Evolutionary conservation across 2,113 vertebrate species (phyloP).

Genomic region (Ranitomeya variabilis): DNA sequence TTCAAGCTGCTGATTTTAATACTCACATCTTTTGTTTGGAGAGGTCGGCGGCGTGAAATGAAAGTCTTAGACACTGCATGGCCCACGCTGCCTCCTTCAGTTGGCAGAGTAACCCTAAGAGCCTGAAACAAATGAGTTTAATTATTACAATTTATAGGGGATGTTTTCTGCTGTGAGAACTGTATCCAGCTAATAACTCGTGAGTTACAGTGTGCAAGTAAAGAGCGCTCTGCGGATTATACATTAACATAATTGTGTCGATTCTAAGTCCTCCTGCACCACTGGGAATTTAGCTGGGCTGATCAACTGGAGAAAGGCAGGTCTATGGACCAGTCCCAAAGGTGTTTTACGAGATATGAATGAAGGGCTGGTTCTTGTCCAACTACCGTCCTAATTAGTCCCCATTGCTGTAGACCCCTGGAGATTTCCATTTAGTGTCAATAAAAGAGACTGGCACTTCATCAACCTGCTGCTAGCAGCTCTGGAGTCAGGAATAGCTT

Average conservation of each 20-base stretch:
- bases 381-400: not conserved
- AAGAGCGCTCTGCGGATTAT: constrained; percentile 19
- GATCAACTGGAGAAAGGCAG: too few species aligned
- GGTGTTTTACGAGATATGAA: not conserved
- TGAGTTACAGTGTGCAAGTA: constrained; percentile 16
- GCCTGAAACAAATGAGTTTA: constrained; percentile 54
- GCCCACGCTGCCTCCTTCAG: not conserved
- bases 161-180: constrained; percentile 26
- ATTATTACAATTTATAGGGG: constrained; percentile 52
- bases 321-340: not conserved
- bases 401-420: not conserved
- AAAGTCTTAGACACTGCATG: not conserved
- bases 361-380: not conserved
- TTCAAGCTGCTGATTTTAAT: constrained; percentile 15
- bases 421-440: constrained; percentile 2
- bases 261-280: not conserved
- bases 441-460: not conserved
- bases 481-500: not conserved
- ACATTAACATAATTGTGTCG: constrained; percentile 18
- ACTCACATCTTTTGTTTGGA: not conserved
- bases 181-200: constrained; percentile 25
- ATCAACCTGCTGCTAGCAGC: not conserved
- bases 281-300: not conserved
- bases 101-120: constrained; percentile 41
- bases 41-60: not conserved